Base-by-base conservation (phyloP, 2,797 vertebrate genomes). In the Pangasius larnaudii region DNA sequence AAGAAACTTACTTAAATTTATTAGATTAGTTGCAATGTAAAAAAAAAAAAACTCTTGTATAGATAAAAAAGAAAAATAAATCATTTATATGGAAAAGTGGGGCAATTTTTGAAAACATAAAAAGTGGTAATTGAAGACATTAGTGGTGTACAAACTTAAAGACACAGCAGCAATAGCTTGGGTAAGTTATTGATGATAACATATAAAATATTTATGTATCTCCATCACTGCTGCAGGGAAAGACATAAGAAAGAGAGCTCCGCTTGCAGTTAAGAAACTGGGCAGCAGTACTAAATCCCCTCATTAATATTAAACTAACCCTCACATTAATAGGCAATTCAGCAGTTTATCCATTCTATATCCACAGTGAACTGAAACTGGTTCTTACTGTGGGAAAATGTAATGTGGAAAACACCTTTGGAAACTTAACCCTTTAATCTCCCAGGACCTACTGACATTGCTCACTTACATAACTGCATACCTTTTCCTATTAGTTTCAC, bases 251-350 rank as follows among this genome's bases (percentile, higher is more conserved):
- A 69, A 78, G 7, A 30, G 51, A 71, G 49, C 58, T 69, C 69
- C 24, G 30, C 78, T 74, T 72, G 53, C 51, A 77, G 77, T 69
- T 85, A 88, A 77, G 30, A 88, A 75, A 87, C 59, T 61, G 53
- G 51, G 82, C 65, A 86, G 56, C n/a, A 82, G 59, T 71, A 85
- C 39, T 42, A 85, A 75, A 30, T 22, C 46, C 58, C 81, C 51
- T 71, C 7, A 78, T 87, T 33, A 86, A 89, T 89, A 88, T 65
- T 86, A 56, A 53, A 69, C 13, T 53, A 58, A 10, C 3, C 51
- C 51, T 85, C 51, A 58, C 36, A 74, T 85, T 19, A 87, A 81
- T 89, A 58, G 56, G 10, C 51, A 59, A 61, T 86, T 58, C 81
- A 88, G 19, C 56, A 74, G 46, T 42, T 79, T 42, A 36, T 36